Percentiles rank a stretch among this genome's conserved stretches.
phyloP scores from a whole-genome alignment of 2,888 invertebrate species.

The Drosophila tripunctata region DNA sequence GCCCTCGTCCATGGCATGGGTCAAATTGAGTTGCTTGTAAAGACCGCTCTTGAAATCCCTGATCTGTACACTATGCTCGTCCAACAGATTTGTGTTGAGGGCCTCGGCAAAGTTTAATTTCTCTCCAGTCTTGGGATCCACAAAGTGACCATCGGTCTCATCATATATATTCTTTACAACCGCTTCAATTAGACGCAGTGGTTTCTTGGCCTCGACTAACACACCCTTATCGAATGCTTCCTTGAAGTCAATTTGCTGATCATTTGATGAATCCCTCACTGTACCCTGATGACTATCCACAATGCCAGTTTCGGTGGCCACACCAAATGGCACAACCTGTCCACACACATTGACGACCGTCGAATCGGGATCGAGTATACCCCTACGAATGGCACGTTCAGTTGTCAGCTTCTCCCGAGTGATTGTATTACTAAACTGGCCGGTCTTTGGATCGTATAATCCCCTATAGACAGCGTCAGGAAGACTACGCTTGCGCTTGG shows the following conservation, averaged over 20 bases:
- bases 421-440: conserved; percentile 91
- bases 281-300: conserved; percentile 91
- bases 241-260: conserved; percentile 89
- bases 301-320: conserved; percentile 91
- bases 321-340: conserved; percentile 92
- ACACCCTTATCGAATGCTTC: conserved; percentile 94
- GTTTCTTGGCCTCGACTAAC: conserved; percentile 91
- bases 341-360: conserved; percentile 94
- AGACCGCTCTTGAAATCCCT: conserved; percentile 91
- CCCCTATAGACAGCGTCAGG: conserved; percentile 96
- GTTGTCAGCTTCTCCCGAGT: conserved; percentile 92
- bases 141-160: conserved; percentile 90
- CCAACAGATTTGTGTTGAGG: conserved; percentile 91
- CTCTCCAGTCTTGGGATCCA: conserved; percentile 92
- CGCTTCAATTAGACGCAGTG: conserved; percentile 92
- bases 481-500: conserved; percentile 92
- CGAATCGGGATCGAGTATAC: conserved; percentile 92
- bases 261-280: conserved; percentile 86
- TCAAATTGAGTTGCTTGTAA: conserved; percentile 91
- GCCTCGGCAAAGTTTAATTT: conserved; percentile 93
- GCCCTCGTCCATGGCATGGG: conserved; percentile 90
- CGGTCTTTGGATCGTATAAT: conserved; percentile 93
- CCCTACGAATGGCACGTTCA: conserved; percentile 92
- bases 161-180: conserved; percentile 92
- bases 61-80: conserved; percentile 92